Conservation (phyloP, 2,113 vertebrate genomes). For the Girardinichthys multiradiatus region DNA sequence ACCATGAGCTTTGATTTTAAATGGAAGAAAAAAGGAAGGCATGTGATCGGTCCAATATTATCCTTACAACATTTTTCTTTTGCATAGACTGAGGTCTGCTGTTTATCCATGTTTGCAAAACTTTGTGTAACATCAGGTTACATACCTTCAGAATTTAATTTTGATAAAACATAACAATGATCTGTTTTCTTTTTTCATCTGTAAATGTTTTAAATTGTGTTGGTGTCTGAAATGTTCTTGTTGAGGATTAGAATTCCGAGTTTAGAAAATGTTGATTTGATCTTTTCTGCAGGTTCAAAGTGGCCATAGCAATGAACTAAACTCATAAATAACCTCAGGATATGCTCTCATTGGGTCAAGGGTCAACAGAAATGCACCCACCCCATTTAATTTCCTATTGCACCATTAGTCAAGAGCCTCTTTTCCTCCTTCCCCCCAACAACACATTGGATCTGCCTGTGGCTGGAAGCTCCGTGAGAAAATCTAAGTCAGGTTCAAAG, state of each 20-base stretch:
- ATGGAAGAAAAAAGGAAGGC: background rate
- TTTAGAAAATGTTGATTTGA: background rate
- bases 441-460: slow-evolving; percentile 40
- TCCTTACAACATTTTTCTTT: background rate
- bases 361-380: slow-evolving; percentile 35
- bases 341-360: slow-evolving; percentile 20
- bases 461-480: slow-evolving; percentile 24
- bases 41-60: background rate
- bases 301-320: slow-evolving; percentile 32
- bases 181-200: too few species aligned
- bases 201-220: too few species aligned
- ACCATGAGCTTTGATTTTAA: slow-evolving; percentile 28
- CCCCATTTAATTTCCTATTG: slow-evolving; percentile 64
- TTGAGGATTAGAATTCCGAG: background rate
- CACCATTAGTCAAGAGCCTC: slow-evolving; percentile 51
- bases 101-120: background rate
- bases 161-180: too few species aligned
- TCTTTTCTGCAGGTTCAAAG: background rate
- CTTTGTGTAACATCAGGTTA: background rate
- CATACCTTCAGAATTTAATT: too few species aligned
- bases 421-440: slow-evolving; percentile 32
- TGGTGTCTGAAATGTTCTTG: too few species aligned
- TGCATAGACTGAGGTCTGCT: background rate
- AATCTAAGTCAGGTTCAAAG: slow-evolving; percentile 66
- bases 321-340: slow-evolving; percentile 32